Conservation (phyloP, 2,113 vertebrate genomes). For the Phaetusa simplex region DNA sequence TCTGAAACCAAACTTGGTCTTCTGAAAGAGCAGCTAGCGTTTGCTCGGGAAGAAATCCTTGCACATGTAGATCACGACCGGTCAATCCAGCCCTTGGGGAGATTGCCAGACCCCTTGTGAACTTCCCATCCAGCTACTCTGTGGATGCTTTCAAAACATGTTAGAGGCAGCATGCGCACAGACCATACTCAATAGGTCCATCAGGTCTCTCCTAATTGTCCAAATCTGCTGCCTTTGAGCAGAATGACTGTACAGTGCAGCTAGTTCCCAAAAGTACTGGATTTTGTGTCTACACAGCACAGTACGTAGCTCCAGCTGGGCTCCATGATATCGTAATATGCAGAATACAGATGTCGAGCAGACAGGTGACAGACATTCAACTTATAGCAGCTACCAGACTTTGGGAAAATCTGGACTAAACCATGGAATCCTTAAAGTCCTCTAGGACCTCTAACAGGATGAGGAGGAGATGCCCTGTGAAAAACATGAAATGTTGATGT, state of each 20-base stretch:
- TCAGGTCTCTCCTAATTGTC: not conserved
- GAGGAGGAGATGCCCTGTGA: not conserved
- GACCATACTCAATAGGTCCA: not conserved
- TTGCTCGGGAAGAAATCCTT: not conserved
- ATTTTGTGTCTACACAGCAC: not conserved
- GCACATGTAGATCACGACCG: accelerated
- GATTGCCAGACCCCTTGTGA: not conserved
- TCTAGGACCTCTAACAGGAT: not conserved
- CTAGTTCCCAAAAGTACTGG: not conserved
- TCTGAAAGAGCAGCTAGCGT: not conserved
- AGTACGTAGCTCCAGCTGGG: not conserved
- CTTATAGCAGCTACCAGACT: not conserved
- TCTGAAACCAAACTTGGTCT: not conserved
- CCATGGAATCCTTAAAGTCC: not conserved
- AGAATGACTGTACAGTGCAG: not conserved
- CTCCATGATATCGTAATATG: not conserved
- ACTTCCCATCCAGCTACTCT: not conserved
- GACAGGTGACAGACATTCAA: not conserved
- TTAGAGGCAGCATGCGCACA: accelerated
- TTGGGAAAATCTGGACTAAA: not conserved
- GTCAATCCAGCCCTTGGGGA: not conserved
- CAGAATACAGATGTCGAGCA: not conserved
- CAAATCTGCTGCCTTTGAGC: not conserved
- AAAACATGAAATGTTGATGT: not conserved
- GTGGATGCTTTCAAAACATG: not conserved